Evolutionary conservation across 53 echinoderm and acorn worm genomes (phyloP).

Genomic region (Pentamera pediparva): DNA sequence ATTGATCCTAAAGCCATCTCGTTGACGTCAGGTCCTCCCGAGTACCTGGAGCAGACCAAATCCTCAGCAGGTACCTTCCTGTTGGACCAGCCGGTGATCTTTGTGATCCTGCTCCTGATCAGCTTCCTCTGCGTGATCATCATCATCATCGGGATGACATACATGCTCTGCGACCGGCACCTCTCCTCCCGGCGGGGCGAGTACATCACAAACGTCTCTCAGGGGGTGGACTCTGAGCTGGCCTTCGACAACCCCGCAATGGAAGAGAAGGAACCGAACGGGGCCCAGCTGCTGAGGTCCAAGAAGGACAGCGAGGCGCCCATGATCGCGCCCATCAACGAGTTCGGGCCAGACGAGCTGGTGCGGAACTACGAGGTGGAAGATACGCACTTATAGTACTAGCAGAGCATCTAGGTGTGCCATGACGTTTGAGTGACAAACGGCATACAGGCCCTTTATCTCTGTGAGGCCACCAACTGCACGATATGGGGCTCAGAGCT

Average conservation of each 20-base stretch:
- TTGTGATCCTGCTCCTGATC: conserved; percentile 65
- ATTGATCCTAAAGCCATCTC: too few species aligned
- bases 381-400: conserved; percentile 75
- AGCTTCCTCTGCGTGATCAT: conserved; percentile 66
- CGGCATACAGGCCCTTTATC: too few species aligned
- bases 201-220: conserved; percentile 66
- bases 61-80: neutral
- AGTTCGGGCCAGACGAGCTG: conserved; percentile 67
- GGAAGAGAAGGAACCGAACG: conserved; percentile 61
- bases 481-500: too few species aligned
- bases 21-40: too few species aligned
- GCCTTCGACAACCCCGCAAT: conserved; percentile 80
- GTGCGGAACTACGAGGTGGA: conserved; percentile 79
- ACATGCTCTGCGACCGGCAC: conserved; percentile 70
- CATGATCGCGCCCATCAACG: conserved; percentile 69
- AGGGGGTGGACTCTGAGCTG: conserved; percentile 53
- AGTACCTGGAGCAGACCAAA: too few species aligned
- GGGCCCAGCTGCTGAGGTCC: conserved; percentile 59
- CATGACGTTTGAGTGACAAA: too few species aligned
- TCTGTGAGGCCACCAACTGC: too few species aligned
- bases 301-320: conserved; percentile 50
- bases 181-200: conserved; percentile 56
- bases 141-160: conserved; percentile 81
- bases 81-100: conserved; percentile 52
- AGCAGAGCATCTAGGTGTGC: too few species aligned